Conservation (phyloP, 2,888 invertebrate genomes). For the Euproctis similis region DNA sequence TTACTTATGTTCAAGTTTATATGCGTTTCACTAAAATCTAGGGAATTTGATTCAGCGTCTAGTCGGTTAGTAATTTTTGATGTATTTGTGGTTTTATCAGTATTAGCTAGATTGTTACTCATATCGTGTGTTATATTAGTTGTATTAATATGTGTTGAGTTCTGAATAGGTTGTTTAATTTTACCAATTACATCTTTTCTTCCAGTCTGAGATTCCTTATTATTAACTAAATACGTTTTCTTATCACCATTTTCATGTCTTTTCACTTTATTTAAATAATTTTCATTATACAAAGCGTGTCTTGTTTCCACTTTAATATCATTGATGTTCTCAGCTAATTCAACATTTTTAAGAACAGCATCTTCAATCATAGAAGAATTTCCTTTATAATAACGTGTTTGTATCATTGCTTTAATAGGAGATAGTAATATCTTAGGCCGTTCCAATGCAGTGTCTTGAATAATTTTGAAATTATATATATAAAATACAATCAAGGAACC, state of each 20-base stretch:
- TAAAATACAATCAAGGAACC: slow-evolving; percentile 1
- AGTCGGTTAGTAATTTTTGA: slow-evolving; percentile 9
- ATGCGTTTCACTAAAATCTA: slow-evolving; percentile 25
- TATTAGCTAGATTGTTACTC: slow-evolving; percentile 16
- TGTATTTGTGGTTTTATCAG: slow-evolving; percentile 13
- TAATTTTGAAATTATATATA: slow-evolving; percentile 3
- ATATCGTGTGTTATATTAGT: slow-evolving; percentile 2
- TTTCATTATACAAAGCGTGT: slow-evolving; percentile 23
- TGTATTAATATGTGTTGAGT: background rate
- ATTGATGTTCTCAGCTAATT: slow-evolving; percentile 9
- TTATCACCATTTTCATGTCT: slow-evolving; percentile 1
- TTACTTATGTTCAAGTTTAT: slow-evolving; percentile 30
- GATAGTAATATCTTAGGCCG: slow-evolving; percentile 11
- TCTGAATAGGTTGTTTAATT: background rate
- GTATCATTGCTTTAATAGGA: slow-evolving; percentile 12
- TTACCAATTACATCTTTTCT: background rate
- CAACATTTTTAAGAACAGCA: background rate
- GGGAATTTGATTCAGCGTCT: slow-evolving; percentile 17
- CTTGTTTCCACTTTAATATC: slow-evolving; percentile 27
- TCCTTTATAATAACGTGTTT: slow-evolving; percentile 1
- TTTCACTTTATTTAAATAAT: background rate
- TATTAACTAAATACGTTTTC: background rate
- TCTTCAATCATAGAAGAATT: background rate
- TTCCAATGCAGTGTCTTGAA: slow-evolving; percentile 3
- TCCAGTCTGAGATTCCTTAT: background rate